Percentiles rank a stretch among this genome's conserved stretches.
These are phyloP conservation scores for Dromaius novaehollandiae DNA, from an alignment of 2,113 vertebrate species.

Conservation along the genomic window DNA sequence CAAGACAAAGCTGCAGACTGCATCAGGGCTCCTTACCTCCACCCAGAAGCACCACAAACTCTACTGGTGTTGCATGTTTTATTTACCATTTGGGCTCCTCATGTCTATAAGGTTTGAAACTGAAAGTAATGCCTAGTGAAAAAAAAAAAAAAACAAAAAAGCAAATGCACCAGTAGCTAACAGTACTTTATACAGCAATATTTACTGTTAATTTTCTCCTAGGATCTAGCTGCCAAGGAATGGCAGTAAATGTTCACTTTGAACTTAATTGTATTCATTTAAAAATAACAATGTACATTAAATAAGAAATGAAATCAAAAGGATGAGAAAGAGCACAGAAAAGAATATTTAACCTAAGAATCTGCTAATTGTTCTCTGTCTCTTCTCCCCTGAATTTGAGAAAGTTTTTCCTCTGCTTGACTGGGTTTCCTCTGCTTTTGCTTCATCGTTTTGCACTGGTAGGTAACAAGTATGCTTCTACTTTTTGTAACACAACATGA, in stretches of 20 bases:
- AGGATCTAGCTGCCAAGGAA: not conserved
- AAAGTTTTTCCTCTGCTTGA: not conserved
- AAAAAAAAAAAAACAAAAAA: not conserved
- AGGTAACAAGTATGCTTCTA: not conserved
- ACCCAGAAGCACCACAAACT: not conserved
- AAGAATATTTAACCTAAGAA: not conserved
- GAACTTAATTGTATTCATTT: not conserved
- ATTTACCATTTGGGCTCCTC: not conserved
- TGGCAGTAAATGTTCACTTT: not conserved
- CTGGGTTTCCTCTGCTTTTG: not conserved
- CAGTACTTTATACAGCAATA: not conserved
- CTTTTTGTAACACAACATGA: not conserved
- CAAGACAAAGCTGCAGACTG: not conserved
- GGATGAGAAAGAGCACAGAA: not conserved
- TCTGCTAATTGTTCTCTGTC: not conserved
- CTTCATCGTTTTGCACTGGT: not conserved
- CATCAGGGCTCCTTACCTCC: not conserved
- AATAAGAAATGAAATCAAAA: not conserved
- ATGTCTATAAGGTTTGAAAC: not conserved
- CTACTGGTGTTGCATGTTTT: not conserved
- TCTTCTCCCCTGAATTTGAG: not conserved
- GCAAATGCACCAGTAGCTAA: not conserved
- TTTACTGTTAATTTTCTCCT: not conserved
- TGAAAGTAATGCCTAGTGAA: not conserved
- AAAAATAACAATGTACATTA: not conserved